Evolutionary conservation across 1,140 invertebrate species (phyloP), one percentile per base, ranked within the genome.

Genomic region (Drosophila elegans): DNA sequence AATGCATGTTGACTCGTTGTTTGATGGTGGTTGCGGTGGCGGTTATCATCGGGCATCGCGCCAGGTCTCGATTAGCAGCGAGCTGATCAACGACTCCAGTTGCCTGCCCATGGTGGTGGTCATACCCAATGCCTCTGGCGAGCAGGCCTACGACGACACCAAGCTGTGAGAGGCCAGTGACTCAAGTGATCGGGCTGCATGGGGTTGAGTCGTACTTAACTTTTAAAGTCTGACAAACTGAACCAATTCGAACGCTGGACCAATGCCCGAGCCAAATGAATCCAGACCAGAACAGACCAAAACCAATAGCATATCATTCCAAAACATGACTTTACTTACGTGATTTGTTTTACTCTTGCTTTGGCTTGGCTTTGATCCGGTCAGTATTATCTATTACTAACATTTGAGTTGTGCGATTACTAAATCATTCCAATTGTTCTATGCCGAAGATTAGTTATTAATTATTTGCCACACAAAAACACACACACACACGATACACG

Each of bases 31-130:
- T 74, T 38, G 32, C 72, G 62, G 46, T 74, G 42, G 32, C 72
- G 62, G 66, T 42, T 68, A 69, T 75, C 61, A 67, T 7, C 68
- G 64, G 12, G 49, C 45, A 0, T 49, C 73, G 11, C 82, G 81
- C 32, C 82, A 82, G 25, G 82, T 71, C 11, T 91, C 90, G 0
- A 51, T 91, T 3, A 64, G 76, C 51, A 89, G 90, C 52, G 90
- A 91, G 52, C 69, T 80, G 44, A 64, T 91, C 13, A 72, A 68
- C 63, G 86, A 89, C 9, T 39, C 83, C 32, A 78, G 79, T 61
- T 42, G 48, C 13, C 68, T 92, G 57, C 91, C 91, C 38, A 80
- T 84, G 66, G 91, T 92, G 69, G 85, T 92, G 55, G 88, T 92
- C 53, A 85, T 92, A 62, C 91, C 91, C 45, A 90, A 92, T 83